These are phyloP conservation scores for Larimichthys polyactis DNA, from an alignment of 2,113 vertebrate genomes.

Conservation along the genomic window DNA sequence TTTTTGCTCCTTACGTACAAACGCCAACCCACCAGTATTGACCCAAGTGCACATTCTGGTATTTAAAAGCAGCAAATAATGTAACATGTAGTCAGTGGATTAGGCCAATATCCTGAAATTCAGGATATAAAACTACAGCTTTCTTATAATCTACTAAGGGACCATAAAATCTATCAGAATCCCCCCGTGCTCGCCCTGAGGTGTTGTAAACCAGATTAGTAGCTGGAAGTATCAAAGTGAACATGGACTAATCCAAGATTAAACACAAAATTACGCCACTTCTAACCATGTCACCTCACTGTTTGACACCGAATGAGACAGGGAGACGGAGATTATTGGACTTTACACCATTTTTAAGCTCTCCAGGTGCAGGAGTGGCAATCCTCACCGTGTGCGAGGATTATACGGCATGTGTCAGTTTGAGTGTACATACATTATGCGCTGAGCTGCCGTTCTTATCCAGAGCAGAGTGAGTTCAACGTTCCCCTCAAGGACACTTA, in stretches of 20 bases:
- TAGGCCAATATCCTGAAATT: conserved; percentile 53
- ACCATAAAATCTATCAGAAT: conserved; percentile 60
- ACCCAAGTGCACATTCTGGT: background rate
- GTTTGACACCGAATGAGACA: conserved; percentile 67
- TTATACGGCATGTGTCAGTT: conserved; percentile 65
- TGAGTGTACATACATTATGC: conserved; percentile 11
- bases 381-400: conserved; percentile 62
- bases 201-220: conserved; percentile 78
- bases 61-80: conserved; percentile 31
- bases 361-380: conserved; percentile 67
- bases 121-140: conserved; percentile 52
- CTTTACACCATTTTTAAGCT: conserved; percentile 73
- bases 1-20: conserved; percentile 5
- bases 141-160: conserved; percentile 63
- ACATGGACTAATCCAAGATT: conserved; percentile 79
- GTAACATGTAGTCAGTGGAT: conserved; percentile 36
- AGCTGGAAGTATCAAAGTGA: conserved; percentile 72
- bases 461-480: conserved; percentile 14
- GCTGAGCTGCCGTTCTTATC: conserved; percentile 47
- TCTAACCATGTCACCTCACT: conserved; percentile 63
- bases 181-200: conserved; percentile 37
- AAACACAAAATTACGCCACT: conserved; percentile 72
- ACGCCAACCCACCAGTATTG: background rate
- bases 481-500: conserved; percentile 31
- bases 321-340: conserved; percentile 71